phyloP scores from a whole-genome alignment of 2,888 invertebrate species.

The Dicyrtoma fusca region DNA sequence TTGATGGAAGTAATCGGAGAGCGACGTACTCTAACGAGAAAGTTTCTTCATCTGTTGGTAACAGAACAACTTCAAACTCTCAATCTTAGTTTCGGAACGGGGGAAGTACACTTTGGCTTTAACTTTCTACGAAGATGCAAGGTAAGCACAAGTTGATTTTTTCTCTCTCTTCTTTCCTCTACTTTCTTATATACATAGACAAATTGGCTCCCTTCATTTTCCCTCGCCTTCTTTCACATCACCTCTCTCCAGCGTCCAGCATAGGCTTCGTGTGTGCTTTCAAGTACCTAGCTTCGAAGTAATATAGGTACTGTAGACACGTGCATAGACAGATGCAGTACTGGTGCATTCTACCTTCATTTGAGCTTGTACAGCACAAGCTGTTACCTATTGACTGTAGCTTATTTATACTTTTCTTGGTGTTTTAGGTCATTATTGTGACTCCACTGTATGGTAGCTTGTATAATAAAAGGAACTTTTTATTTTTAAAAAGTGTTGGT shows the following conservation, averaged over 20 bases:
- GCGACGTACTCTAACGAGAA: constrained; percentile 54
- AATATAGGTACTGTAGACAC: too few species aligned
- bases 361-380: too few species aligned
- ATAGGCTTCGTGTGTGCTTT: too few species aligned
- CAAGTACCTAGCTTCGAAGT: too few species aligned
- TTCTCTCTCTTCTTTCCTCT: not conserved
- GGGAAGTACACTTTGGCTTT: constrained; percentile 57
- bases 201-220: not conserved
- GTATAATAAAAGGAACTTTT: too few species aligned
- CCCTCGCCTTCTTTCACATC: not conserved
- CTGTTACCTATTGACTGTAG: too few species aligned
- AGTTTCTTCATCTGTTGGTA: constrained; percentile 57
- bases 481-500: too few species aligned
- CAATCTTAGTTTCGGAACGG: constrained; percentile 56
- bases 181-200: not conserved
- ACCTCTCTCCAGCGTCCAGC: not conserved
- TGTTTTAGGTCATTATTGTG: too few species aligned
- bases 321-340: too few species aligned
- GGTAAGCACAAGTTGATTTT: constrained; percentile 45
- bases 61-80: constrained; percentile 56
- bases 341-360: too few species aligned
- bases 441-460: too few species aligned
- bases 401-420: too few species aligned
- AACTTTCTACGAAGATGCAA: constrained; percentile 57
- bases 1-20: constrained; percentile 56